Conservation (phyloP, 1,140 invertebrate genomes). For the Holcopasites calliopsidis region DNA sequence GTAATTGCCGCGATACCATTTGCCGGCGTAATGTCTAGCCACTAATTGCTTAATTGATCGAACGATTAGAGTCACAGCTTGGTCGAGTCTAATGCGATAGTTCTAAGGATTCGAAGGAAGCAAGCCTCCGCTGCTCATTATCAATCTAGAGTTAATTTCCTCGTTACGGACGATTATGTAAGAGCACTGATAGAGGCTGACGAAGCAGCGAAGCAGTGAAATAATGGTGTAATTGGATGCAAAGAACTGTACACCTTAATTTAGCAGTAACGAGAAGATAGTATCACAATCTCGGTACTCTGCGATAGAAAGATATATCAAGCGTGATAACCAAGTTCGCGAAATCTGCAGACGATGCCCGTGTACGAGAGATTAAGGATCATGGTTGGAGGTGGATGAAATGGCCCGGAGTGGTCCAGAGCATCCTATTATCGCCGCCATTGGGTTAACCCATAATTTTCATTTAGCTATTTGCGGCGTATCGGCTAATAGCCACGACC, state of each 20-base stretch:
- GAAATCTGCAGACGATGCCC: not conserved
- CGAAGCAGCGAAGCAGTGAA: not conserved
- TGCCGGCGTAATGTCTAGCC: not conserved
- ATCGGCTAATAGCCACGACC: constrained; percentile 1
- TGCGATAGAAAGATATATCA: not conserved
- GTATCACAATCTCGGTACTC: not conserved
- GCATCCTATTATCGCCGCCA: constrained; percentile 21
- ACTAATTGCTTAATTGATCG: not conserved
- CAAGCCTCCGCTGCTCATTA: not conserved
- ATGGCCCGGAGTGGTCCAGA: constrained; percentile 1
- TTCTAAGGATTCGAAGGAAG: not conserved
- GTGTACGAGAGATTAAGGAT: constrained; percentile 2
- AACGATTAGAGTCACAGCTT: not conserved
- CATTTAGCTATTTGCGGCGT: constrained; percentile 8
- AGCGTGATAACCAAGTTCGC: not conserved
- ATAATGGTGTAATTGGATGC: not conserved
- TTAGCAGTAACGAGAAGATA: no score
- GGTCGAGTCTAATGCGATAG: not conserved
- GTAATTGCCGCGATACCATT: no score
- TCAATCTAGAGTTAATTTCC: constrained; percentile 23
- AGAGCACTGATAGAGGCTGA: not conserved
- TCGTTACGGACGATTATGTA: not conserved
- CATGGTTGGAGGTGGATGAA: not conserved
- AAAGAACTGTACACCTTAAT: no score
- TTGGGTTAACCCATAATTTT: constrained; percentile 22